Evolutionary conservation across 2,888 invertebrate species (phyloP).

Genomic region (Tinea pellionella): DNA sequence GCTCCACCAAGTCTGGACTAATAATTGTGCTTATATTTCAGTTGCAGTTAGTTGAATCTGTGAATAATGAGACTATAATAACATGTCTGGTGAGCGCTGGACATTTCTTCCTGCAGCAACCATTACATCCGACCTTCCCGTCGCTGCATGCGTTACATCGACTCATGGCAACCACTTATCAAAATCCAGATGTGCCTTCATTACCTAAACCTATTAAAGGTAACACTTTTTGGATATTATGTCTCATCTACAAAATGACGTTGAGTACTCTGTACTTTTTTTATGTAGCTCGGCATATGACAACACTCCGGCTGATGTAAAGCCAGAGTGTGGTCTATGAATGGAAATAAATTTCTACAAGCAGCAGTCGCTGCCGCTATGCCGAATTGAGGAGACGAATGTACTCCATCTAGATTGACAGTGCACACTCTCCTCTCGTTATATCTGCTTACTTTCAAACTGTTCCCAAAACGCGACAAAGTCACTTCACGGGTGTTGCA

Average conservation of each 20-base stretch:
- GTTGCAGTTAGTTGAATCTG: conserved; percentile 88
- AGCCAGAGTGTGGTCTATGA: no score
- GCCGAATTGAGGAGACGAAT: no score
- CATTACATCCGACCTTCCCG: conserved; percentile 93
- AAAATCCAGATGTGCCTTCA: conserved; percentile 79
- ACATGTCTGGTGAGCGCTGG: conserved; percentile 88
- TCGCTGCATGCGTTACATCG: conserved; percentile 83
- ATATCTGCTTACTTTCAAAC: no score
- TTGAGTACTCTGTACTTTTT: conserved; percentile 5
- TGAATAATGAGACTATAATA: conserved; percentile 92
- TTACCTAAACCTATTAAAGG: conserved; percentile 84
- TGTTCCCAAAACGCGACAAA: no score
- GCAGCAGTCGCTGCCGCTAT: no score
- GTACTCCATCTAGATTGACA: no score
- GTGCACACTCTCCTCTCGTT: no score
- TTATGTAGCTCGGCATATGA: no score
- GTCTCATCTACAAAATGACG: conserved; percentile 21
- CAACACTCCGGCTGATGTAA: no score
- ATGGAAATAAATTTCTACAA: no score
- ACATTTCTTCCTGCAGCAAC: conserved; percentile 95
- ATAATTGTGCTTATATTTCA: conserved; percentile 16
- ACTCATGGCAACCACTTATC: conserved; percentile 87
- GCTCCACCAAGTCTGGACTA: no score
- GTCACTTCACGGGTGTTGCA: no score
- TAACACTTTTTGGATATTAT: conserved; percentile 27